Evolutionary conservation across 2,888 invertebrate genomes (phyloP), one percentile per base, ranked within the genome.

Genomic region (Drymonia ruficornis): DNA sequence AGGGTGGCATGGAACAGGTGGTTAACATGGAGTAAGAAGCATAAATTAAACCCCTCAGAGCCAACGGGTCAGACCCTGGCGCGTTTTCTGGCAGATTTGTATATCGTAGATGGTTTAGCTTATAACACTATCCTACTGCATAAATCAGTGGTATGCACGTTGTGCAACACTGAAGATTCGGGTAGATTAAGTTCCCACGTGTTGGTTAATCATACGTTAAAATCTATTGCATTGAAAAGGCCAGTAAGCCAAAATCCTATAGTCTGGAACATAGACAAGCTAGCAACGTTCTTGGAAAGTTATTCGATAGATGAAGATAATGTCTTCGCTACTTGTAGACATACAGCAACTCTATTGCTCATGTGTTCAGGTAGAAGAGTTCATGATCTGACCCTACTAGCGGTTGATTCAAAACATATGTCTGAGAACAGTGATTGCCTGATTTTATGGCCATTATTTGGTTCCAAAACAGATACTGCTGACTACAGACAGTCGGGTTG

Each of bases 61-160:
- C 23, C 23, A 23, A 7, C 4, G 7, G 23, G 23, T 6, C 7
- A 4, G 23, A 7, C 23, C 0, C 7, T 23, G 7, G 13, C 60
- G 60, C 18, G 68, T 64, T 7, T 79, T 73, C 52, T 79, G 78
- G 75, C 57, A 67, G 38, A 31, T 31, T 11, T 31, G 2, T 31
- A 8, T 11, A 2, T 31, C 7, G 9, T 31, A 9, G 9, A 31
- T 8, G 9, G 9, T 9, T 31, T 31, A 31, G 7, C 31, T 2
- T 31, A 31, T 9, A 31, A 31, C 9, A 11, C 31, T 31, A 31
- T 31, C 2, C 11, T 31, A 2, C 5, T 38, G n/a, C 38, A 38
- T 11, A 38, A 38, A 38, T 38, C 38, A 6, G 38, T 38, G 2
- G n/a, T 38, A 6, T 13, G n/a, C 3, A 38, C 38, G 2, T 38